A percentile compares a stretch with the other conserved stretches of the same genome.
Evolutionary conservation across 2,113 vertebrate genomes (phyloP).

Genomic region (Bos javanicus): DNA sequence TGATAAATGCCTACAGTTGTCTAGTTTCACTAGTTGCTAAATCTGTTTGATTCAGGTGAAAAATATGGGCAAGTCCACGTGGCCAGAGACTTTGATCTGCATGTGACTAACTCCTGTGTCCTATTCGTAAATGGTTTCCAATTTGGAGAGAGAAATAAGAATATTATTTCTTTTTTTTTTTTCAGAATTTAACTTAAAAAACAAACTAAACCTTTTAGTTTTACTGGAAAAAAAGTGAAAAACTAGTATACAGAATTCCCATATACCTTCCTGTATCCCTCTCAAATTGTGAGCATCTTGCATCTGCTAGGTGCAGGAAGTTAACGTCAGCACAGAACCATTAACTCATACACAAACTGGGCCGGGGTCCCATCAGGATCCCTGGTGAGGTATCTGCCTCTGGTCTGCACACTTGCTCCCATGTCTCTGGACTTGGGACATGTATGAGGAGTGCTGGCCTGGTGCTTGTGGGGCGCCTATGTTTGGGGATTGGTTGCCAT

Average conservation of each 20-base stretch:
- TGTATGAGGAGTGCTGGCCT: background rate
- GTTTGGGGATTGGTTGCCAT: background rate
- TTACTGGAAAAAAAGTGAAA: background rate
- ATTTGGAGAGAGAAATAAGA: background rate
- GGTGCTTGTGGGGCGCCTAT: background rate
- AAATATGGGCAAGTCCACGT: background rate
- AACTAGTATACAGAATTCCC: background rate
- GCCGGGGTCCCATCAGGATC: background rate
- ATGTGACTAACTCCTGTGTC: background rate
- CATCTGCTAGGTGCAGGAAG: background rate
- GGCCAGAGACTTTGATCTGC: background rate
- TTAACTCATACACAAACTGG: accelerated
- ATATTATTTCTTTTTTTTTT: background rate
- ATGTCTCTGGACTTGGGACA: background rate
- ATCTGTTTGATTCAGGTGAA: background rate
- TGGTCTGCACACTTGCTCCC: background rate
- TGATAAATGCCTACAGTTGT: background rate
- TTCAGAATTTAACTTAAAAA: background rate
- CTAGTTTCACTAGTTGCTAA: background rate
- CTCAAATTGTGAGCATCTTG: background rate
- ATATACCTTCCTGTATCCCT: background rate
- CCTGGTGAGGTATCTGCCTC: background rate
- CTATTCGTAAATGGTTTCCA: background rate
- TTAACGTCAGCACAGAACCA: background rate
- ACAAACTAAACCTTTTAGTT: background rate